Base-by-base conservation (phyloP, 2,797 vertebrate genomes). In the Protosalanx chinensis region DNA sequence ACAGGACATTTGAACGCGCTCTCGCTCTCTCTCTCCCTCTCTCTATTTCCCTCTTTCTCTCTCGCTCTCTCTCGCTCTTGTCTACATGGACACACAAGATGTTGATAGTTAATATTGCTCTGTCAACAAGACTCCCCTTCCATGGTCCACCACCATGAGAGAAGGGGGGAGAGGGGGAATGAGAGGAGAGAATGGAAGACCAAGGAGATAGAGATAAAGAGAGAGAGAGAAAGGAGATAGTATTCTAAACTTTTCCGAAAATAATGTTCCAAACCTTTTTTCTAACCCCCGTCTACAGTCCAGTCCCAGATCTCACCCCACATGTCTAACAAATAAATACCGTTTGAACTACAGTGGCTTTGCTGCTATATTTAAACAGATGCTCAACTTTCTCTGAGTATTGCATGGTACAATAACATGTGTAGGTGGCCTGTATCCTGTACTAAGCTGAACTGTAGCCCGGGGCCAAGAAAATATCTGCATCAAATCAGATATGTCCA, bases 291-390 rank as follows among this genome's bases (percentile, higher is more conserved):
- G 6, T 46, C 41, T 13, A 13, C 41, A 46, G 7, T 12, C 41
- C 13, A 41, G 41, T 46, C 41, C 12, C 41, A 8, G 10, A 46
- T 46, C 10, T 46, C 8, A 46, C 10, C 41, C 41, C 41, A 46
- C 7, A 46, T 12, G 41, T 46, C 41, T 13, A 46, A 46, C 41
- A 46, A 13, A 46, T 12, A 56, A 56, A n/a, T 16, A 13, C 32
- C 51, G 23, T 33, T 29, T 53, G 5, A 32, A 32, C 10, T 1
- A 37, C 3, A 64, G 23, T 35, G 13, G 3, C 49, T 64, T 49
- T 27, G 23, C 6, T 23, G 30, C 61, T 23, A 23, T 1, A 62
- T 76, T 37, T 51, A 8, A 73, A 18, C 49, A 77, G 51, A 56
- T 56, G 51, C n/a, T 16, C 51, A 56, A 56, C 51, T n/a, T 56